These are phyloP conservation scores for Xenotilapia flavipinnis DNA, from an alignment of 2,113 vertebrate species.

Conservation along the genomic window DNA sequence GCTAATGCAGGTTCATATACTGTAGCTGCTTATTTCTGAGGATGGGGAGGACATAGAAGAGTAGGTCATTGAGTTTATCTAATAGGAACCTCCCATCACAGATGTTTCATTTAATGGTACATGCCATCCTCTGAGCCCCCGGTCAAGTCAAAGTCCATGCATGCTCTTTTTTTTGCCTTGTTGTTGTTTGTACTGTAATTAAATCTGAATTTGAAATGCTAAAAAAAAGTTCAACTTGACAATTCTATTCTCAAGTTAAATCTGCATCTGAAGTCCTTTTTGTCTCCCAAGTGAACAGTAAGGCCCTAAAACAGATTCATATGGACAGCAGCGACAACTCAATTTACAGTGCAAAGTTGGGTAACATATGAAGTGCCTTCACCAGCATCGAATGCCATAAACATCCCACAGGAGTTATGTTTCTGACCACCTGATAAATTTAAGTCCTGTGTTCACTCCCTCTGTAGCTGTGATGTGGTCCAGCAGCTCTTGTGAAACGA, in stretches of 20 bases:
- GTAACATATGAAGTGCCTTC: background rate
- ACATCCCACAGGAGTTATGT: background rate
- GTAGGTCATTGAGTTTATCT: constrained; percentile 28
- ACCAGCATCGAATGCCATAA: background rate
- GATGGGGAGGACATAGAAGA: background rate
- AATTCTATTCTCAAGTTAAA: background rate
- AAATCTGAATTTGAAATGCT: background rate
- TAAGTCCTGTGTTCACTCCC: background rate
- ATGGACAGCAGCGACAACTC: background rate
- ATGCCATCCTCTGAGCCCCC: background rate
- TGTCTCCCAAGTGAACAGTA: background rate
- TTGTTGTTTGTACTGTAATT: background rate
- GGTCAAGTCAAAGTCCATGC: background rate
- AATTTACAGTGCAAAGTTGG: background rate
- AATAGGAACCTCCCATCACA: constrained; percentile 12
- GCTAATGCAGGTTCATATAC: background rate
- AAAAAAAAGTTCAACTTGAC: background rate
- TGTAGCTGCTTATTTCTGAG: background rate
- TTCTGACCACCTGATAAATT: background rate
- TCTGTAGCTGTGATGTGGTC: background rate
- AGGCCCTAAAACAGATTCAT: background rate
- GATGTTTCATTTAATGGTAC: constrained; percentile 33
- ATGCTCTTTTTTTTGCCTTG: background rate
- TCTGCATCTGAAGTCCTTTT: background rate
- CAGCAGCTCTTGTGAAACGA: background rate